A percentile compares a stretch with the other conserved stretches of the same genome.
phyloP scores from a whole-genome alignment of 2,113 vertebrate genomes.

The Dolichotis patagonum region DNA sequence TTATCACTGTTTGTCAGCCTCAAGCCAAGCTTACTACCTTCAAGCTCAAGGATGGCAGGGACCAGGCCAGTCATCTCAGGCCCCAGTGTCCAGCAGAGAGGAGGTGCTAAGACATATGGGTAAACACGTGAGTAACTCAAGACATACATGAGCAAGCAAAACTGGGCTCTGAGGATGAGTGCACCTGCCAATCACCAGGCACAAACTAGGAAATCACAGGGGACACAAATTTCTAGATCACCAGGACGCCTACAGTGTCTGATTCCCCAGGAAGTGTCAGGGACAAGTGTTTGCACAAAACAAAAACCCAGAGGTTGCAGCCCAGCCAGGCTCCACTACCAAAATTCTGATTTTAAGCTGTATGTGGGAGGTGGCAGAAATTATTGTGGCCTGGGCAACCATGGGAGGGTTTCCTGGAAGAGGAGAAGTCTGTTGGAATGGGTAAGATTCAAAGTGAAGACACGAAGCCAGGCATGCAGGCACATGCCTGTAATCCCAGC shows the following conservation, averaged over 20 bases:
- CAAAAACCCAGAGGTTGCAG: not conserved
- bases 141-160: not conserved
- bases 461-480: not conserved
- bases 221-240: not conserved
- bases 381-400: not conserved
- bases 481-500: not conserved
- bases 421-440: not conserved
- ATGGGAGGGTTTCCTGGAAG: conserved; percentile 29
- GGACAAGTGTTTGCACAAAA: not conserved
- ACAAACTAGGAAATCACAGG: not conserved
- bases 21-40: not conserved
- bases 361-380: not conserved
- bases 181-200: not conserved
- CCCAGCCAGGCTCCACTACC: not conserved
- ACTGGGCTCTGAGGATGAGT: not conserved
- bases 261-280: not conserved
- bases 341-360: not conserved
- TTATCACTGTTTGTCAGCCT: not conserved
- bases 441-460: not conserved
- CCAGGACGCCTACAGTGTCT: not conserved
- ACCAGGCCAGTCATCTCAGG: not conserved
- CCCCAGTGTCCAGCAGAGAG: not conserved
- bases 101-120: not conserved
- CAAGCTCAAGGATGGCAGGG: not conserved
- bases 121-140: not conserved